A percentile compares a stretch with the other conserved stretches of the same genome.
phyloP scores from a whole-genome alignment of 2,113 vertebrate genomes.

The Indicator maculatus region DNA sequence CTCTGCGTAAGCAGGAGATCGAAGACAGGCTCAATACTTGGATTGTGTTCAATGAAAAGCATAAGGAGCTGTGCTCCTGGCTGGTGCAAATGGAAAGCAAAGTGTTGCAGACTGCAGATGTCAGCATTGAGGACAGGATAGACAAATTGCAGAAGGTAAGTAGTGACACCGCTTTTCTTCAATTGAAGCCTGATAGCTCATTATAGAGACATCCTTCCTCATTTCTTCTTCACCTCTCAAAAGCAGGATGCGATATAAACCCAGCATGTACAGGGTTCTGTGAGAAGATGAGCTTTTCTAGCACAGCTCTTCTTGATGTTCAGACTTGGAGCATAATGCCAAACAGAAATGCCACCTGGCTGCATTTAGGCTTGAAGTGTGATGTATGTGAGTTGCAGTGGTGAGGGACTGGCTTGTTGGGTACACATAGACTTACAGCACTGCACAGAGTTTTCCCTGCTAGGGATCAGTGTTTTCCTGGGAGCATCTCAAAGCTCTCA shows the following conservation, averaged over 20 bases:
- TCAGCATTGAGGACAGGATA: slow-evolving; percentile 95
- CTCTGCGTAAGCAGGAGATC: slow-evolving; percentile 86
- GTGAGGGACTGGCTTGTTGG: background rate
- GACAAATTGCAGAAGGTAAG: slow-evolving; percentile 94
- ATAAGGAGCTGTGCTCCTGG: slow-evolving; percentile 93
- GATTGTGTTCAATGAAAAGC: slow-evolving; percentile 92
- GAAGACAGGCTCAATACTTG: slow-evolving; percentile 91
- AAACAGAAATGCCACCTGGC: background rate
- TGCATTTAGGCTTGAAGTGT: background rate
- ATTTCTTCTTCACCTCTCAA: background rate
- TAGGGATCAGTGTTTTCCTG: background rate
- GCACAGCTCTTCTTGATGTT: background rate
- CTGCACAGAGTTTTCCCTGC: background rate
- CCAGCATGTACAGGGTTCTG: background rate
- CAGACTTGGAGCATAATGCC: background rate
- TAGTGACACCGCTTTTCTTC: background rate
- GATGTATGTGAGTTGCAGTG: background rate
- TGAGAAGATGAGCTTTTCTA: background rate
- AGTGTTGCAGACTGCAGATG: slow-evolving; percentile 85
- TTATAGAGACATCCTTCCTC: background rate
- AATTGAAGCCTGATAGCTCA: background rate
- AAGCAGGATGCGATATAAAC: background rate
- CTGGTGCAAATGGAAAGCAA: slow-evolving; percentile 93
- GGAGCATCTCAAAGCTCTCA: background rate
- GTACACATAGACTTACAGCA: rapidly evolving